These are phyloP conservation scores for Brachionus manjavacas DNA, from an alignment of 1,140 invertebrate genomes.

Conservation along the genomic window DNA sequence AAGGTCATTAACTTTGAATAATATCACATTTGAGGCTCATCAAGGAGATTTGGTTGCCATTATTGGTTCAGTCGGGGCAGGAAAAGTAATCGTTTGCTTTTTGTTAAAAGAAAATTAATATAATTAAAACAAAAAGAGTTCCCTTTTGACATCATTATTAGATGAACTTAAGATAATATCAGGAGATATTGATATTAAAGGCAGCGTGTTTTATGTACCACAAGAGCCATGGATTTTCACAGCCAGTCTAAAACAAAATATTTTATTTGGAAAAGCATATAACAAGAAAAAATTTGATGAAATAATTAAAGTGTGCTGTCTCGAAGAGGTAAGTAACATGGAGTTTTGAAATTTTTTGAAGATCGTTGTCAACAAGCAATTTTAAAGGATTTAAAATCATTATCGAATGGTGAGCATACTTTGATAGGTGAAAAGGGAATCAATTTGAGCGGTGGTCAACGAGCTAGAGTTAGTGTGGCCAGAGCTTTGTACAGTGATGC, in stretches of 20 bases:
- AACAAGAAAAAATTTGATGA: conserved; percentile 28
- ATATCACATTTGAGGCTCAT: conserved; percentile 47
- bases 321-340: background rate
- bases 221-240: conserved; percentile 43
- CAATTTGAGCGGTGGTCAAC: conserved; percentile 80
- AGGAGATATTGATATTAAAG: conserved; percentile 1
- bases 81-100: background rate
- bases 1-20: background rate
- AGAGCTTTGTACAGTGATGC: conserved; percentile 73
- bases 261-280: conserved; percentile 23
- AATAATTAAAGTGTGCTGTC: conserved; percentile 12
- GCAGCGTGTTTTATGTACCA: conserved; percentile 32
- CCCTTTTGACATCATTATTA: background rate
- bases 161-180: conserved; percentile 27
- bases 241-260: conserved; percentile 21
- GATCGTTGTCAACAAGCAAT: background rate
- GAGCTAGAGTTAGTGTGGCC: conserved; percentile 73
- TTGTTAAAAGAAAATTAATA: background rate
- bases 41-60: conserved; percentile 61
- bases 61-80: conserved; percentile 21
- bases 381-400: conserved; percentile 58
- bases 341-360: too few species aligned
- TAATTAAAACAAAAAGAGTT: background rate
- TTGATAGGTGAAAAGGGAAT: conserved; percentile 80
- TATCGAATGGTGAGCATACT: conserved; percentile 75